phyloP scores from a whole-genome alignment of 2,113 vertebrate species.

The Seriola quinqueradiata region DNA sequence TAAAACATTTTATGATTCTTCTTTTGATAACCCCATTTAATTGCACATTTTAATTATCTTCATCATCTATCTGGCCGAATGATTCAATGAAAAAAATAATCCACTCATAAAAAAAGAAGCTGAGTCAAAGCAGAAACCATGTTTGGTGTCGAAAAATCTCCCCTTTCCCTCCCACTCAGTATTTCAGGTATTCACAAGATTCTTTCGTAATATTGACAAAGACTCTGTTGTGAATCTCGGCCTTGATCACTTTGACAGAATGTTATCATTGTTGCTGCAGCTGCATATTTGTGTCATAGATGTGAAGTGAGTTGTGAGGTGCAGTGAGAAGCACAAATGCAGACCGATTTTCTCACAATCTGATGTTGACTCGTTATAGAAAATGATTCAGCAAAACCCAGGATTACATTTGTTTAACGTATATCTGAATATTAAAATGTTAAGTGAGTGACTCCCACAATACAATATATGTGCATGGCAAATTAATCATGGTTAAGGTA shows the following conservation, averaged over 20 bases:
- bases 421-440: neutral
- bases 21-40: neutral
- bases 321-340: neutral
- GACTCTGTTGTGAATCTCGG: neutral
- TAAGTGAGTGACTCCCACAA: neutral
- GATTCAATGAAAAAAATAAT: neutral
- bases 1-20: neutral
- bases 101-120: neutral
- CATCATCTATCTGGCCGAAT: neutral
- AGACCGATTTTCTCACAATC: neutral
- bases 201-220: conserved; percentile 15
- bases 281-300: neutral
- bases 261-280: neutral
- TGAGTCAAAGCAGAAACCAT: neutral
- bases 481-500: neutral
- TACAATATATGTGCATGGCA: neutral
- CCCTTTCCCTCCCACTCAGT: neutral
- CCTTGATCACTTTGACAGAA: conserved; percentile 21
- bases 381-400: neutral
- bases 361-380: neutral
- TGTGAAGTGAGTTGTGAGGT: neutral
- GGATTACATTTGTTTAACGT: neutral
- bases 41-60: neutral
- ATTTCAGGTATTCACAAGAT: conserved; percentile 2
- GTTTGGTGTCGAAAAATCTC: conserved; percentile 7